Conservation (phyloP, 2,888 invertebrate species). For the Drosophila meridiana region DNA sequence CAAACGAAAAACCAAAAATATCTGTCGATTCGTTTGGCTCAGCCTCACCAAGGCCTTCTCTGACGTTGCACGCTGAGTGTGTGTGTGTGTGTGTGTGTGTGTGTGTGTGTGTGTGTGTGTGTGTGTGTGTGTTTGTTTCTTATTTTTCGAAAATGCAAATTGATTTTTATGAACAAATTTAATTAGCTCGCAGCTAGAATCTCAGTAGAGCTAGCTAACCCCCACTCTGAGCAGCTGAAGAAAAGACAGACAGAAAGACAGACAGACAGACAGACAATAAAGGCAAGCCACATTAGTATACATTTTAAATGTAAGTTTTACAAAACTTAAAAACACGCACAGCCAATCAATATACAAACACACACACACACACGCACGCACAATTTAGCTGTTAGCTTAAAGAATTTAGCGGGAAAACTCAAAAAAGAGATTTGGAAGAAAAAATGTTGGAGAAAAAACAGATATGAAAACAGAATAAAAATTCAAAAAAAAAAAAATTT, state of each 20-base stretch:
- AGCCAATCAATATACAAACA: constrained; percentile 19
- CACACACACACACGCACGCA: constrained; percentile 29
- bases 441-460: not conserved
- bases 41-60: constrained; percentile 73
- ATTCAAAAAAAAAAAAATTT: not conserved
- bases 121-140: constrained; percentile 1
- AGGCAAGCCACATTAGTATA: constrained; percentile 45
- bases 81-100: not conserved
- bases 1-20: constrained; percentile 22
- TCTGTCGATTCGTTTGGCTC: constrained; percentile 52
- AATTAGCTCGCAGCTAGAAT: constrained; percentile 81
- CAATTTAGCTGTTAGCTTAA: not conserved
- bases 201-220: constrained; percentile 30
- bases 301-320: constrained; percentile 42
- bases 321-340: constrained; percentile 9
- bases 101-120: not conserved
- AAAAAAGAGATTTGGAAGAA: not conserved
- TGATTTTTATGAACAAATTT: constrained; percentile 81
- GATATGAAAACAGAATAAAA: not conserved
- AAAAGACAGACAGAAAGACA: not conserved
- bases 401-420: constrained; percentile 11
- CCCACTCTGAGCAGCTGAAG: not conserved
- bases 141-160: constrained; percentile 72
- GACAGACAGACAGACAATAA: constrained; percentile 10
- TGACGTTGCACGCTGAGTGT: constrained; percentile 70